Base-by-base conservation (phyloP, 2,797 vertebrate genomes). In the Pristis pectinata region DNA sequence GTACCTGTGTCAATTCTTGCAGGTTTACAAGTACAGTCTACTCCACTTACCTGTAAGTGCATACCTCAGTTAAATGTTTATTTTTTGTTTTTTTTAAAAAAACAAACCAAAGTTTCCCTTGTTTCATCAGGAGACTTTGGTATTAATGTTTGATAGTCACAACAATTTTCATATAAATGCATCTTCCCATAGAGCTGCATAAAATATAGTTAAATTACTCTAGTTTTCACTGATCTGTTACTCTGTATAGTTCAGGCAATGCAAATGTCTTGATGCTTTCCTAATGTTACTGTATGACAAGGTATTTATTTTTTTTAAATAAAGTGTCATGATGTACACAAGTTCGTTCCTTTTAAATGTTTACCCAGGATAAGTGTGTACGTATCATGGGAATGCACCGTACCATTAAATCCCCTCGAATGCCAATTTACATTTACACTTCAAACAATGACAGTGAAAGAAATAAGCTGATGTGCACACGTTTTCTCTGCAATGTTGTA, bases 21-120 rank as follows among this genome's bases (percentile, higher is more conserved):
- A 94, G 92, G 92, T 94, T 94, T 94, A 94, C 92, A 94, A 94
- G 92, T 94, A 94, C 92, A 94, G 92, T 94, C 92, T 94, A 94
- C 92, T 94, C 92, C 92, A 94, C 92, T 94, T 76, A 94, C 92
- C 92, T 94, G 70, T 94, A 94, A 94, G 92, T 94, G 92, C 92
- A 76, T 76, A 94, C 92, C 92, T 94, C 92, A 94, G 44, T 94
- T 94, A 93, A 93, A 92, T 94, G 92, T 94, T 92, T 94, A 30
- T 87, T 64, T 91, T 67, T 37, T 91, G 34, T 91, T 30, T 6
- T 37, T 19, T 67, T 94, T 93, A 13, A n/a, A n/a, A 93, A n/a
- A 76, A 94, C 15, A 53, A 93, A 15, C 41, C 92, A 93, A 64
- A 2, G 37, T 94, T 94, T 49, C 44, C 92, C 92, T 44, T 89